Conservation (phyloP, 2,888 invertebrate genomes). For the Amblyjoppa proteus region DNA sequence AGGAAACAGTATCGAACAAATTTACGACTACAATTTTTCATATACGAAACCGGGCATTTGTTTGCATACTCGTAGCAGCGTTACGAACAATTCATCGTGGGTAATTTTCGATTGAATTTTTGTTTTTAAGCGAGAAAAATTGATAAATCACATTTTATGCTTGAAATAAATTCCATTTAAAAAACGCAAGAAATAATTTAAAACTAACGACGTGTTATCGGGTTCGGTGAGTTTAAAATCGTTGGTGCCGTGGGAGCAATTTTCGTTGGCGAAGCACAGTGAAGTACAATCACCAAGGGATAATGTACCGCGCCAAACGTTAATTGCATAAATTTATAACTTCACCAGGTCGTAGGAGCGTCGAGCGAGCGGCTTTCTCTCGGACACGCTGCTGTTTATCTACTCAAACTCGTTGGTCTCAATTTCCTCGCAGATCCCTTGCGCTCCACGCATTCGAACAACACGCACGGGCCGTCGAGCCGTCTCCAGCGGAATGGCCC, state of each 20-base stretch:
- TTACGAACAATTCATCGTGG: no score
- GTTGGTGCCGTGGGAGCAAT: background rate
- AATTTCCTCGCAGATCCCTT: background rate
- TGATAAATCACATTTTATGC: no score
- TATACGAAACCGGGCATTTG: no score
- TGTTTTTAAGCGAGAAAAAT: no score
- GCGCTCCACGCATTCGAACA: slow-evolving; percentile 16
- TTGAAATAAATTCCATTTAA: background rate
- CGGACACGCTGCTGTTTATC: slow-evolving; percentile 26
- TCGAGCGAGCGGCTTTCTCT: background rate
- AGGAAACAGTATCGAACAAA: no score
- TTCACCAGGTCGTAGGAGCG: background rate
- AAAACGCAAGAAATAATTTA: background rate
- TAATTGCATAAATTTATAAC: slow-evolving; percentile 55
- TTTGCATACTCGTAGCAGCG: no score
- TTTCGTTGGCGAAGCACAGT: background rate
- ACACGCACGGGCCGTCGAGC: slow-evolving; percentile 20
- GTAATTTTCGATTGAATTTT: no score
- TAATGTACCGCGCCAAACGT: slow-evolving; percentile 5
- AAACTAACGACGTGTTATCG: background rate
- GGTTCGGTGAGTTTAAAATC: background rate
- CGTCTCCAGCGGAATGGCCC: slow-evolving; percentile 14
- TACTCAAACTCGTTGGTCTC: slow-evolving; percentile 21
- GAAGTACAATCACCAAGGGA: background rate
- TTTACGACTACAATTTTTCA: no score